These are phyloP conservation scores for Antedon mediterranea DNA, from an alignment of 53 echinoderm and acorn worm species.

Conservation along the genomic window DNA sequence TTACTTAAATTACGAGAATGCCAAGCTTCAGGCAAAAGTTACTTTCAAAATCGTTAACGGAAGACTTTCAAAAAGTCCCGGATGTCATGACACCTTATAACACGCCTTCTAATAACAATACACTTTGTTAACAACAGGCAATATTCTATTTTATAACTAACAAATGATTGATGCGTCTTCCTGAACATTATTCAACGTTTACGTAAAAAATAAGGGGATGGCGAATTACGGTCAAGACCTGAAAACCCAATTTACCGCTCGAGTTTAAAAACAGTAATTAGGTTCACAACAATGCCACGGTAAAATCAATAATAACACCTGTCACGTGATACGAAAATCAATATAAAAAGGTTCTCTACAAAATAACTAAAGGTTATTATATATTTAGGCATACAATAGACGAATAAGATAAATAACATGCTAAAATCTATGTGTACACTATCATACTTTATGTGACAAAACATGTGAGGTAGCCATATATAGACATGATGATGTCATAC, in stretches of 20 bases:
- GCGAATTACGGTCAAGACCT: background rate
- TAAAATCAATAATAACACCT: background rate
- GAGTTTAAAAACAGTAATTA: background rate
- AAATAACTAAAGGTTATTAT: too few relatives aligned
- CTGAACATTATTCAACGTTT: background rate
- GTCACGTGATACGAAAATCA: background rate
- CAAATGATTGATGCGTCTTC: background rate
- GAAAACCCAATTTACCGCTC: background rate
- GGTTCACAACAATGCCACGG: background rate
- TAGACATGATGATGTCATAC: too few relatives aligned
- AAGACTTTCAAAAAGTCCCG: background rate
- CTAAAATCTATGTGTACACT: too few relatives aligned
- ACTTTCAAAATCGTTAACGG: background rate
- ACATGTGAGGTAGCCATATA: too few relatives aligned
- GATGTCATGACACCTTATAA: background rate
- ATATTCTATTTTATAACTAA: background rate
- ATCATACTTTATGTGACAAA: too few relatives aligned
- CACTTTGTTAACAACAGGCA: background rate
- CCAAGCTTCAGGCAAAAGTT: background rate
- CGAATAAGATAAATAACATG: too few relatives aligned
- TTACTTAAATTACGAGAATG: background rate
- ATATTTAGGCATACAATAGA: too few relatives aligned
- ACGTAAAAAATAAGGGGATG: background rate
- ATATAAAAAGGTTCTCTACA: background rate
- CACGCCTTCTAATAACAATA: background rate